Base-by-base conservation (phyloP, 2,113 vertebrate species). In the Nesogale talazaci region DNA sequence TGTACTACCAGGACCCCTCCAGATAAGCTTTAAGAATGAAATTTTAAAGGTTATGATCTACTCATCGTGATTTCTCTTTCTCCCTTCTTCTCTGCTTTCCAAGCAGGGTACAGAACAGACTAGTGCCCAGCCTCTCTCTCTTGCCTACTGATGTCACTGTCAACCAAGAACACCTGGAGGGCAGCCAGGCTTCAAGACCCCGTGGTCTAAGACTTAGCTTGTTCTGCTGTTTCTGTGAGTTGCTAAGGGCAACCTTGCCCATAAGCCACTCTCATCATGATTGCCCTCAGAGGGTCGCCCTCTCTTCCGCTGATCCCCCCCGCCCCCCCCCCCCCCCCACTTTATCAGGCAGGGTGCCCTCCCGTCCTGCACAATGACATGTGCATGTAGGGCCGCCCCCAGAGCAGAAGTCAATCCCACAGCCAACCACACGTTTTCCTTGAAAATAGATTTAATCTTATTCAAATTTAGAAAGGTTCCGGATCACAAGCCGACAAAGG, bases 371-470 rank as follows among this genome's bases (percentile, higher is more conserved):
- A n/a, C n/a, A n/a, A n/a, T n/a, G n/a, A n/a, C n/a, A n/a, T n/a
- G n/a, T n/a, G n/a, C n/a, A n/a, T n/a, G n/a, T n/a, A n/a, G 2
- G 61, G n/a, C 22, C 85, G 87, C 72, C 16, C 63, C 52, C 36
- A 79, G 57, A 82, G 65, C 38, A 89, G 36, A 95, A 85, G 38
- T 94, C n/a, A 90, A 81, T 81, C 83, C 36, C 85, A 92, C 93
- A 91, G 70, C 57, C 83, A 94, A 77, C 31, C 92, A 61, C 46
- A 52, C 46, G 42, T 38, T 94, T 97, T 96, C 89, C 94, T 97
- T 97, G 91, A 98, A 98, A 98, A 98, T 97, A 98, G 93, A 97
- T 97, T 98, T 98, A 97, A 97, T 98, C 92, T 97, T 96, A 94
- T 97, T 87, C 88, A 94, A 93, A 96, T 97, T 10, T 96, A 98